phyloP scores from a whole-genome alignment of 2,797 vertebrate species.

The Pangasius macronema region DNA sequence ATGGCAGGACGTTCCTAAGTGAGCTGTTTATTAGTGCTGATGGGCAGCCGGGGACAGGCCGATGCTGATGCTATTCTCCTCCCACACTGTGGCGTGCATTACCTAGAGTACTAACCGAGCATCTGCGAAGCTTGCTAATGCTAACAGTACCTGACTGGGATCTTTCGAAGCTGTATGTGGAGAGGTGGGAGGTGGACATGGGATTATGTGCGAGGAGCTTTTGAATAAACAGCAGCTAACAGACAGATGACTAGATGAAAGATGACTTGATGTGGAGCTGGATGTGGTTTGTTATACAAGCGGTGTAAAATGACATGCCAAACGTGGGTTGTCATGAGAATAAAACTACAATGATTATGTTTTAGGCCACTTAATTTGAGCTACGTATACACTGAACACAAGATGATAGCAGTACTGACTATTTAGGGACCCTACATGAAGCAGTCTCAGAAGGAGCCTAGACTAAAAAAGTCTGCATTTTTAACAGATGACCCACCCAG shows the following conservation, averaged over 20 bases:
- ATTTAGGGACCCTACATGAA: neutral
- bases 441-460: neutral
- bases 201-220: conserved; percentile 31
- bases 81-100: conserved; percentile 46
- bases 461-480: neutral
- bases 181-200: conserved; percentile 42
- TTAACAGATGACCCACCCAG: neutral
- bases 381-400: neutral
- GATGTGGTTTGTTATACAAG: conserved; percentile 21
- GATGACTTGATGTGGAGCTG: conserved; percentile 11
- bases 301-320: conserved; percentile 11
- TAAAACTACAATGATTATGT: conserved; percentile 9
- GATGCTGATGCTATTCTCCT: conserved; percentile 47
- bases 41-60: conserved; percentile 51
- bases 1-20: conserved; percentile 50
- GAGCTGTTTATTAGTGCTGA: conserved; percentile 54
- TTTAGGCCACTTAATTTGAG: conserved; percentile 26
- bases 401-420: conserved; percentile 21
- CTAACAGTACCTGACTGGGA: conserved; percentile 48
- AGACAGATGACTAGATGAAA: conserved; percentile 34
- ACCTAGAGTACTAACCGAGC: conserved; percentile 48
- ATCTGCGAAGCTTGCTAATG: conserved; percentile 48
- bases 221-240: conserved; percentile 34
- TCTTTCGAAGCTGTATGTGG: conserved; percentile 23
- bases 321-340: conserved; percentile 22